These are phyloP conservation scores for Hapalemur alaotrensis DNA, from an alignment of 2,797 vertebrate species.

Conservation along the genomic window DNA sequence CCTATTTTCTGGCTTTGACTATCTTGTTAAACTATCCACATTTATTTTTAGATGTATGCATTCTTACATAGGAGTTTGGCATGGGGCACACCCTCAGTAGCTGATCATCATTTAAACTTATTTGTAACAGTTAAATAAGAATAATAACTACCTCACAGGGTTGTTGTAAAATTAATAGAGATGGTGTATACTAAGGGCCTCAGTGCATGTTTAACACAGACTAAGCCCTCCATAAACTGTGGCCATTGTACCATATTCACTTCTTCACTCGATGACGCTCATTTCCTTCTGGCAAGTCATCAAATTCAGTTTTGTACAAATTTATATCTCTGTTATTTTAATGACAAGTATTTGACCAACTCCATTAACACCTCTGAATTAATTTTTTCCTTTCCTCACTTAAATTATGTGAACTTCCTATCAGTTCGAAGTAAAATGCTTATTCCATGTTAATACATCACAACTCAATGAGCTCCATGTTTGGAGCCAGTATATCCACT, in stretches of 20 bases:
- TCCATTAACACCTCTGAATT: not conserved
- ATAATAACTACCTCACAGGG: not conserved
- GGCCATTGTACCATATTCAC: not conserved
- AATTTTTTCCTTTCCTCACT: not conserved
- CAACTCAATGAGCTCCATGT: not conserved
- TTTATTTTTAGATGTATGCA: not conserved
- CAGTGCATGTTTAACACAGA: not conserved
- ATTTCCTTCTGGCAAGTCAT: not conserved
- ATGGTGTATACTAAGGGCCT: not conserved
- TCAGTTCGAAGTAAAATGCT: not conserved
- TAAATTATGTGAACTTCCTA: not conserved
- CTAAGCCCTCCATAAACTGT: not conserved
- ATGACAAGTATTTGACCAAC: not conserved
- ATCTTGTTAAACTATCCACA: not conserved
- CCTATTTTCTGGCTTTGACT: not conserved
- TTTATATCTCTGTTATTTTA: slow-evolving; percentile 16
- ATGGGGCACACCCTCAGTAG: not conserved
- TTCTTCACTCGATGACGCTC: not conserved
- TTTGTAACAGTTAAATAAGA: not conserved
- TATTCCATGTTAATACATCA: not conserved
- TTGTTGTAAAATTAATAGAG: not conserved
- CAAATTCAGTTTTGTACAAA: not conserved
- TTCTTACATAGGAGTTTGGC: not conserved
- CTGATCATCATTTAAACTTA: not conserved
- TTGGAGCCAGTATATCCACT: not conserved